Percentiles rank a stretch among this genome's conserved stretches.
phyloP scores from a whole-genome alignment of 2,888 invertebrate genomes.

The Lochmaea crataegi region DNA sequence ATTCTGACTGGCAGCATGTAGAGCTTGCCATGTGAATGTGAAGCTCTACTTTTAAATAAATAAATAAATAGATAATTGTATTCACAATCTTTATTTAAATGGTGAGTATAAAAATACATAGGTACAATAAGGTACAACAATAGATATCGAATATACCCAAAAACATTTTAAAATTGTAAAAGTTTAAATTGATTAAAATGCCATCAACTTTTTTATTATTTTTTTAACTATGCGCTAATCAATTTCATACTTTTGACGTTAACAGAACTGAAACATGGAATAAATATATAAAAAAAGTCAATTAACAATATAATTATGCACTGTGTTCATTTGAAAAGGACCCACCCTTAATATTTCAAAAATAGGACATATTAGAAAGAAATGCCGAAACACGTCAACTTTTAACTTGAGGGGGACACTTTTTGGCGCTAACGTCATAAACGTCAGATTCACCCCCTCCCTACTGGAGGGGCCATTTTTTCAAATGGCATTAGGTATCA shows the following conservation, averaged over 20 bases:
- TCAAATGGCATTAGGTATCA: too few species aligned
- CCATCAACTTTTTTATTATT: slow-evolving; percentile 31
- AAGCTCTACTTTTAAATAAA: not conserved
- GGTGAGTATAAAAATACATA: slow-evolving; percentile 54
- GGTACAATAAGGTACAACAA: slow-evolving; percentile 46
- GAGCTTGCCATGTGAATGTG: not conserved
- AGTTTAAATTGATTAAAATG: slow-evolving; percentile 33
- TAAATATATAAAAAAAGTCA: slow-evolving; percentile 23
- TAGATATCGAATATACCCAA: slow-evolving; percentile 42
- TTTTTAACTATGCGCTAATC: slow-evolving; percentile 24
- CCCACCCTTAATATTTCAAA: too few species aligned
- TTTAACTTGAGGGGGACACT: too few species aligned
- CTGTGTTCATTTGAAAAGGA: too few species aligned
- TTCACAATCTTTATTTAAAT: slow-evolving; percentile 40
- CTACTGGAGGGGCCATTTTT: too few species aligned
- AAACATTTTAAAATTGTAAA: slow-evolving; percentile 37
- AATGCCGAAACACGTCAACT: too few species aligned
- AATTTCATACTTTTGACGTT: slow-evolving; percentile 19
- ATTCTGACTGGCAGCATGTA: too few species aligned
- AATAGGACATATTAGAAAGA: too few species aligned
- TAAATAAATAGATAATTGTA: slow-evolving; percentile 17
- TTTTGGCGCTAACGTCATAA: too few species aligned
- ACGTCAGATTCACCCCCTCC: too few species aligned
- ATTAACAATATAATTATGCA: slow-evolving; percentile 28
- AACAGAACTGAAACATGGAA: slow-evolving; percentile 26